These are phyloP conservation scores for Lerista edwardsae DNA, from an alignment of 2,797 vertebrate species.

Conservation along the genomic window DNA sequence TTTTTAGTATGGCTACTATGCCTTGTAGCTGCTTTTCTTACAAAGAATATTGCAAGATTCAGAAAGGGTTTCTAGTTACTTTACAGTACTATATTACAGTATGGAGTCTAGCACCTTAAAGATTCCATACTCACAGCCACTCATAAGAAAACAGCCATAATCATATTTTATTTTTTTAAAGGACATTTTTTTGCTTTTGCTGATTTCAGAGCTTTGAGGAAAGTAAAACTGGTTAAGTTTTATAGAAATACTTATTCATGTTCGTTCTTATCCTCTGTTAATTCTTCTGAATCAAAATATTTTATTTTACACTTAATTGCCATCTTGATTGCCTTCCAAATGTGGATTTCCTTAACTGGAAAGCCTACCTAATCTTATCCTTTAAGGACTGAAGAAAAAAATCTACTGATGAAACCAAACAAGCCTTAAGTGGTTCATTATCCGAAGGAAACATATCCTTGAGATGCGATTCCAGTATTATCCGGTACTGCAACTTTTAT, in stretches of 20 bases:
- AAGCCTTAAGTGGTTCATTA: not conserved
- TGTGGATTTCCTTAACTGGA: not conserved
- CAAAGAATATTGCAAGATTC: conserved; percentile 3
- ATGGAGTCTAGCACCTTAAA: conserved; percentile 1
- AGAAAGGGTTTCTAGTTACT: conserved; percentile 24
- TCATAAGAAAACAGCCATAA: not conserved
- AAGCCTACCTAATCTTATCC: not conserved
- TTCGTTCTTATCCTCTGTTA: not conserved
- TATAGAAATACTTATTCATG: not conserved
- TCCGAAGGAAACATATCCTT: not conserved
- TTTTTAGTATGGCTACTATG: not conserved
- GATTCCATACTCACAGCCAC: not conserved
- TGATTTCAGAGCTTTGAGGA: conserved; percentile 6
- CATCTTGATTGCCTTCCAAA: not conserved
- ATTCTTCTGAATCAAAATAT: not conserved
- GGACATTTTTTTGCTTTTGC: not conserved
- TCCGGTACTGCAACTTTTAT: not conserved
- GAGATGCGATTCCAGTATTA: not conserved
- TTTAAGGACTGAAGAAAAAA: not conserved
- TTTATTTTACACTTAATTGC: conserved; percentile 5
- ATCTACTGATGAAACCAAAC: not conserved
- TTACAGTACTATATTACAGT: conserved; percentile 16
- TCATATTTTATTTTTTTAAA: not conserved
- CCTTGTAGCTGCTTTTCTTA: conserved; percentile 11
- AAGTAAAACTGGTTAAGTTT: not conserved